phyloP scores from a whole-genome alignment of 1,140 invertebrate species.

The Calosoma granatense region DNA sequence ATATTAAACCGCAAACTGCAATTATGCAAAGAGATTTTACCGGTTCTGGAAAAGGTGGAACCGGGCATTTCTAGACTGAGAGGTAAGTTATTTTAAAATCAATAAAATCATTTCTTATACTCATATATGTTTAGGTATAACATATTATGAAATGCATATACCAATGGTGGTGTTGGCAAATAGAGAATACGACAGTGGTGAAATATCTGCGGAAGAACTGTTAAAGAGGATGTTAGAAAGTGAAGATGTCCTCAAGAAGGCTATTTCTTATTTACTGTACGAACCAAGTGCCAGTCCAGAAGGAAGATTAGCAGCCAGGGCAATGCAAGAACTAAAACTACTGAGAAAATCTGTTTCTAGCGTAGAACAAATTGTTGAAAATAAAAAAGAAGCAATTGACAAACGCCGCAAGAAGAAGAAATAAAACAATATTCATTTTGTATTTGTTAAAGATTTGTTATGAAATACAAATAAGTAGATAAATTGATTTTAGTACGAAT shows the following conservation, averaged over 20 bases:
- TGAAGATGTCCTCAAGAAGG: conserved; percentile 46
- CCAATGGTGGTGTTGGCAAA: conserved; percentile 53
- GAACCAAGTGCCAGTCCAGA: conserved; percentile 63
- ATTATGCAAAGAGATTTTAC: conserved; percentile 52
- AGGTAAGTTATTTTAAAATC: conserved; percentile 38
- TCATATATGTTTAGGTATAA: conserved; percentile 44
- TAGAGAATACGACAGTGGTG: conserved; percentile 40
- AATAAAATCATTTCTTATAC: not conserved
- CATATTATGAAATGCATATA: conserved; percentile 63
- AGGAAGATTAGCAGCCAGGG: conserved; percentile 52
- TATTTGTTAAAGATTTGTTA: too few species aligned
- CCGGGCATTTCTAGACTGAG: conserved; percentile 63
- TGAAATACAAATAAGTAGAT: too few species aligned
- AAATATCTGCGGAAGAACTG: conserved; percentile 35
- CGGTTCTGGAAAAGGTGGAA: conserved; percentile 53
- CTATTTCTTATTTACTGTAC: conserved; percentile 54
- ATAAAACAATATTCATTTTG: not conserved
- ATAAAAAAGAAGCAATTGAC: not conserved
- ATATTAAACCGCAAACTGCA: conserved; percentile 50
- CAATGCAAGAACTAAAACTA: conserved; percentile 52
- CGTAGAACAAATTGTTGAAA: conserved; percentile 15
- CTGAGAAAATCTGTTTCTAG: conserved; percentile 30
- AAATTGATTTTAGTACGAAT: too few species aligned
- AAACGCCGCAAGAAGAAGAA: not conserved
- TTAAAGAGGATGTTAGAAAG: conserved; percentile 29